These are phyloP conservation scores for Hypsibius dujardini DNA, from an alignment of 1,140 invertebrate species.

Conservation along the genomic window DNA sequence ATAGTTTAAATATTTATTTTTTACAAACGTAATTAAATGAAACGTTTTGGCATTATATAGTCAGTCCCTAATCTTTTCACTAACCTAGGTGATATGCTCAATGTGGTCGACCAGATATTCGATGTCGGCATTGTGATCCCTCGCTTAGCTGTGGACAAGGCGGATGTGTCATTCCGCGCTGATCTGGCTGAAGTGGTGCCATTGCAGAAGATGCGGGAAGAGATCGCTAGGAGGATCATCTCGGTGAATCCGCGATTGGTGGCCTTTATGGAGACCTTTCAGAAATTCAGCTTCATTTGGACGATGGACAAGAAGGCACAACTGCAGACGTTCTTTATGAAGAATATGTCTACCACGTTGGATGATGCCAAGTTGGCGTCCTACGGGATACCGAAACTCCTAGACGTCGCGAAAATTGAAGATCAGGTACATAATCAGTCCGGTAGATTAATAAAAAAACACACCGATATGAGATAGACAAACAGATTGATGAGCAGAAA, in stretches of 20 bases:
- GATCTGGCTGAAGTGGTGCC: background rate
- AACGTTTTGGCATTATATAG: too few relatives aligned
- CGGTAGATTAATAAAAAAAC: too few relatives aligned
- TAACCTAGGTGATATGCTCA: background rate
- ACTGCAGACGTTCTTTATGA: background rate
- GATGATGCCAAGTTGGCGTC: background rate
- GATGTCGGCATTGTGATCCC: background rate
- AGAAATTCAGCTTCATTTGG: constrained; percentile 2
- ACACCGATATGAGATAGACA: too few relatives aligned
- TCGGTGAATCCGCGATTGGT: background rate
- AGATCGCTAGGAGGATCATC: background rate
- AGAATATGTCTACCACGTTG: background rate
- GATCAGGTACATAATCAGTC: background rate
- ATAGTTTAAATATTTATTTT: too few relatives aligned
- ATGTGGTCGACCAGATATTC: background rate
- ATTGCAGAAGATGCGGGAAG: background rate
- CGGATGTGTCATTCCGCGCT: background rate
- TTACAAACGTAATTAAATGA: too few relatives aligned
- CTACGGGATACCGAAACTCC: background rate
- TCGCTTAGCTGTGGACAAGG: constrained; percentile 9
- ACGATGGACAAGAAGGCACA: background rate
- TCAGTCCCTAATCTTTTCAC: too few relatives aligned
- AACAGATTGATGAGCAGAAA: too few relatives aligned
- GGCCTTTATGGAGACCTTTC: background rate
- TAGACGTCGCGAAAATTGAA: background rate